Evolutionary conservation across 2,797 vertebrate genomes (phyloP).

Genomic region (Crenuchus spilurus): DNA sequence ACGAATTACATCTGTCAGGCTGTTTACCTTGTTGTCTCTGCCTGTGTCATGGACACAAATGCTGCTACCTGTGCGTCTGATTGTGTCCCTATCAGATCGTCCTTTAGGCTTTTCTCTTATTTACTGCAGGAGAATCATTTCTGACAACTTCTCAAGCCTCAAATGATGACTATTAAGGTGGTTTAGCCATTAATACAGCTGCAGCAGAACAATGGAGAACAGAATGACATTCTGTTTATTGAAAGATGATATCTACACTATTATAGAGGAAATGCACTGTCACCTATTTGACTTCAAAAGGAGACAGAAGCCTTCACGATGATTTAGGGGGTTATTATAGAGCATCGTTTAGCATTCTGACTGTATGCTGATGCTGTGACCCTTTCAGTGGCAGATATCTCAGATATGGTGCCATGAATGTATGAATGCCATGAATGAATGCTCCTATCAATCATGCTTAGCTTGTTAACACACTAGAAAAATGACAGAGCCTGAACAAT

Average conservation of each 20-base stretch:
- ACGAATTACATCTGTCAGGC: constrained; percentile 60
- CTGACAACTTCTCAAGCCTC: constrained; percentile 71
- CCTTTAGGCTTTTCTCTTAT: constrained; percentile 65
- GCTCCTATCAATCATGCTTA: not conserved
- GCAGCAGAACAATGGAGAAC: constrained; percentile 58
- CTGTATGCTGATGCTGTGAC: constrained; percentile 40
- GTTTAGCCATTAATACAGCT: constrained; percentile 69
- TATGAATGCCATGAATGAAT: too few species aligned
- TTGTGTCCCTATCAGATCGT: constrained; percentile 68
- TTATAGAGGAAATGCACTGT: constrained; percentile 42
- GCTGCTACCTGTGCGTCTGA: constrained; percentile 59
- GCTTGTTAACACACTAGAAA: constrained; percentile 2
- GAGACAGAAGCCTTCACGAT: constrained; percentile 3
- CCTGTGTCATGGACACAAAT: constrained; percentile 39
- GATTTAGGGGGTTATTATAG: constrained; percentile 12
- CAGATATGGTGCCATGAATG: not conserved
- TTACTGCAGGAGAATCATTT: constrained; percentile 61
- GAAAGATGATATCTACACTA: constrained; percentile 69
- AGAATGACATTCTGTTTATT: constrained; percentile 68
- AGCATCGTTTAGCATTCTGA: constrained; percentile 53
- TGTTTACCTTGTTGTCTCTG: constrained; percentile 57
- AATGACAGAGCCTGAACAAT: not conserved
- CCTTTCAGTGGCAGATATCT: not conserved
- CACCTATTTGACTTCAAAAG: constrained; percentile 52
- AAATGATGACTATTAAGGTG: constrained; percentile 68